Percentiles rank a stretch among this genome's conserved stretches.
phyloP scores from a whole-genome alignment of 2,888 invertebrate species.

The Anthoptus insignis region DNA sequence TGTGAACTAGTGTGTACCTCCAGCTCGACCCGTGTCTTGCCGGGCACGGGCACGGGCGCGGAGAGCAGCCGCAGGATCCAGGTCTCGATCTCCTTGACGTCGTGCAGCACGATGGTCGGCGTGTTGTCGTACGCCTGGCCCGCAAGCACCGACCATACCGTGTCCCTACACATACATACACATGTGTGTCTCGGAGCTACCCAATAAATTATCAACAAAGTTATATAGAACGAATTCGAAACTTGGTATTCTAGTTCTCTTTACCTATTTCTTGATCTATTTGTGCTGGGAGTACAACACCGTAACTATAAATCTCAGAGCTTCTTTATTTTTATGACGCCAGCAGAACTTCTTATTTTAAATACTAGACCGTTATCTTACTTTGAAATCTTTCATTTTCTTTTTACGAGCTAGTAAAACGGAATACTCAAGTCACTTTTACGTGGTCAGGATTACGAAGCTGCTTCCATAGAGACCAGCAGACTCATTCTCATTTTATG shows the following conservation, averaged over 20 bases:
- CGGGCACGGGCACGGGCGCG: constrained; percentile 99
- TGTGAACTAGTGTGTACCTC: constrained; percentile 86
- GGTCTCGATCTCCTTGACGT: constrained; percentile 99
- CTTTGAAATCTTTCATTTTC: neutral
- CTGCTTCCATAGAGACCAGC: neutral
- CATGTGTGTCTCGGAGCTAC: neutral
- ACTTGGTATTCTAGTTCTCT: too few relatives aligned
- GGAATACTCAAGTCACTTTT: neutral
- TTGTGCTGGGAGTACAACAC: too few relatives aligned
- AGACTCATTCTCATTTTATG: neutral
- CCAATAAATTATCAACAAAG: too few relatives aligned
- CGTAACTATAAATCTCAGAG: too few relatives aligned
- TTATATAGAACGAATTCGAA: too few relatives aligned
- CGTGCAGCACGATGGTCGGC: constrained; percentile 96
- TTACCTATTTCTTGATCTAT: too few relatives aligned
- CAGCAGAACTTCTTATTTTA: neutral
- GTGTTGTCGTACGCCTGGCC: constrained; percentile 93
- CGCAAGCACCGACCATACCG: constrained; percentile 98
- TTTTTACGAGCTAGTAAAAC: neutral
- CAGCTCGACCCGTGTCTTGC: constrained; percentile 94
- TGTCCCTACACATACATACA: constrained; percentile 89
- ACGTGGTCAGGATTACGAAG: neutral
- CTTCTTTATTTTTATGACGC: neutral
- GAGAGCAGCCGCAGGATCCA: constrained; percentile 99
- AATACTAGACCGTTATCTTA: neutral